phyloP scores from a whole-genome alignment of 2,888 invertebrate species.

The Drosophila siamana region DNA sequence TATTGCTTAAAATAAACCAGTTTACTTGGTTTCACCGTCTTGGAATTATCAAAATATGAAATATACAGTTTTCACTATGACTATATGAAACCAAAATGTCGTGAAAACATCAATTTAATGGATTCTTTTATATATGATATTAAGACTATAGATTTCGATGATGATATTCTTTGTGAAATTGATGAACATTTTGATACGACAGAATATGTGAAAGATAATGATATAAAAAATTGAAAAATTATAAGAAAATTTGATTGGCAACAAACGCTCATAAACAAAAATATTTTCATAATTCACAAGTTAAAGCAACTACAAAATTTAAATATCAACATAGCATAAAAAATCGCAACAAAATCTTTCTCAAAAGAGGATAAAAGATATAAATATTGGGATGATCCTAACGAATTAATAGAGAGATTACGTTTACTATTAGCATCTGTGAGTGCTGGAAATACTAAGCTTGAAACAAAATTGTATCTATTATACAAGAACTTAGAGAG shows the following conservation, averaged over 20 bases:
- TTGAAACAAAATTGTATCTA: slow-evolving; percentile 18
- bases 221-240: too few species aligned
- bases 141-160: slow-evolving; percentile 30
- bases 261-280: too few species aligned
- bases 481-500: slow-evolving; percentile 13
- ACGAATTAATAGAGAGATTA: slow-evolving; percentile 73
- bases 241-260: too few species aligned
- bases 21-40: slow-evolving; percentile 41
- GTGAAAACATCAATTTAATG: slow-evolving; percentile 21
- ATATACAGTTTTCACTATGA: slow-evolving; percentile 48
- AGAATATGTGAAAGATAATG: too few species aligned
- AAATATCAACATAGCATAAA: too few species aligned
- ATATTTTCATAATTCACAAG: too few species aligned
- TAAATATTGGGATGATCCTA: slow-evolving; percentile 70
- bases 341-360: too few species aligned
- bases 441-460: slow-evolving; percentile 16
- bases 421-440: slow-evolving; percentile 18
- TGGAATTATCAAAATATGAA: slow-evolving; percentile 42
- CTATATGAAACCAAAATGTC: slow-evolving; percentile 37
- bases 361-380: slow-evolving; percentile 40
- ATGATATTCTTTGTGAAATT: slow-evolving; percentile 33
- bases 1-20: slow-evolving; percentile 34
- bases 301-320: too few species aligned
- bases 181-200: slow-evolving; percentile 58
- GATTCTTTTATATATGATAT: slow-evolving; percentile 42